phyloP scores from a whole-genome alignment of 2,113 vertebrate genomes.

The Aspidoscelis tigris region DNA sequence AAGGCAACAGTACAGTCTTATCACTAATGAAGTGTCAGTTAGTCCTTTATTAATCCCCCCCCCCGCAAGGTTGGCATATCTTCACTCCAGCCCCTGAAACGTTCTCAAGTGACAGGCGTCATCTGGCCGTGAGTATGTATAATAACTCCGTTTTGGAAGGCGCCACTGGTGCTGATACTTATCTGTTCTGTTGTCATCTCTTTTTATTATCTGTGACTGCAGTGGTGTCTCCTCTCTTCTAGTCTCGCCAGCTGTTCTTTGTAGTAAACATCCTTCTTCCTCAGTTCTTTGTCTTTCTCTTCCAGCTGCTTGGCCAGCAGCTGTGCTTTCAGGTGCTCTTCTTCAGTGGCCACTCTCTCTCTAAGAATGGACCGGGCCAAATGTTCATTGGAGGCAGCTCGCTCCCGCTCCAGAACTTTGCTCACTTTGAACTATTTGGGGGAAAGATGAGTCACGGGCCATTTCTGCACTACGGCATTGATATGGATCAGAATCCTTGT shows the following conservation, averaged over 20 bases:
- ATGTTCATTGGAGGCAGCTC: slow-evolving; percentile 76
- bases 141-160: slow-evolving; percentile 69
- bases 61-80: slow-evolving; percentile 55
- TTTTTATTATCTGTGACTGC: slow-evolving; percentile 69
- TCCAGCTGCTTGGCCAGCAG: slow-evolving; percentile 90
- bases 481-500: no score
- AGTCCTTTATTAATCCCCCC: slow-evolving; percentile 56
- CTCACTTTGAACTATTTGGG: slow-evolving; percentile 2
- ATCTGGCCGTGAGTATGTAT: slow-evolving; percentile 66
- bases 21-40: slow-evolving; percentile 47
- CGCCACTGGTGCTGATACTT: slow-evolving; percentile 68
- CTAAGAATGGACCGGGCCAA: slow-evolving; percentile 83
- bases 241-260: slow-evolving; percentile 94
- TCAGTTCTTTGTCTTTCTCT: slow-evolving; percentile 88
- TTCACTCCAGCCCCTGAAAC: slow-evolving; percentile 59
- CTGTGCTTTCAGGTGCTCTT: slow-evolving; percentile 83
- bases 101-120: slow-evolving; percentile 71
- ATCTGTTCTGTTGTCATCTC: slow-evolving; percentile 56
- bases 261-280: slow-evolving; percentile 92
- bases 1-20: slow-evolving; percentile 10
- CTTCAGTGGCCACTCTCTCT: slow-evolving; percentile 83
- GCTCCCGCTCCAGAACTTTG: slow-evolving; percentile 80
- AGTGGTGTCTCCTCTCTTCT: slow-evolving; percentile 83
- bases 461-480: no score
- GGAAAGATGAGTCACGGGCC: no score